Evolutionary conservation across 2,888 invertebrate species (phyloP), one percentile per base, ranked within the genome.

Genomic region (Brachyopa scutellaris): DNA sequence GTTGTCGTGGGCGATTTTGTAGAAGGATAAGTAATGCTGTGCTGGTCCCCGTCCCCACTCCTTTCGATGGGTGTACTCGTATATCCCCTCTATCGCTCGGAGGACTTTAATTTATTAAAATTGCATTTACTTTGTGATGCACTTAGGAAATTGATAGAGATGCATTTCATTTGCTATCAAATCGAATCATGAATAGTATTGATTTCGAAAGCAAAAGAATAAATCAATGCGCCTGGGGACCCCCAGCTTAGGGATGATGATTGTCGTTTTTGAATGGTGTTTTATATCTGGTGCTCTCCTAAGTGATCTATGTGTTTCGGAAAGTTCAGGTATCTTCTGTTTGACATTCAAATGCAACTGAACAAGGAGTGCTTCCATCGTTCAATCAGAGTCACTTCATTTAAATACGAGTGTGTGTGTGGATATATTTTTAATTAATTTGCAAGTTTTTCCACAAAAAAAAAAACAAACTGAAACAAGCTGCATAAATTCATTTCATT

Each of bases 131-230:
- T 80, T 69, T 74, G 80, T 70, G 74, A 76, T 80, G 76, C 80
- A 80, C 80, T 80, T 80, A 80, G 64, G 74, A 80, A 76, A 80
- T 80, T 80, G 80, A 80, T 76, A 76, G 74, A 80, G 80, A 76
- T 80, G 80, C 80, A 80, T 80, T 76, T 76, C 70, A 64, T 80
- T 80, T 80, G 80, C 69, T 70, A 80, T 80, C 69, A 80, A 80
- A 80, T 80, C 80, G 80, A 80, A 80, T 80, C 80, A 80, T 74
- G 80, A 74, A 76, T 74, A 70, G 76, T 74, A 80, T 74, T 64
- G 69, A 69, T 64, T 69, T 80, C 42, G 45, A 59, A 76, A 64
- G 64, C 64, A 36, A 76, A 70, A 40, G 62, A 74, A 74, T 76
- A 80, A 80, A 80, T 80, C 80, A 76, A 66, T 36, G 11, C 26